These are phyloP conservation scores for Threskiornis aethiopicus DNA, from an alignment of 2,797 vertebrate species.

Conservation along the genomic window DNA sequence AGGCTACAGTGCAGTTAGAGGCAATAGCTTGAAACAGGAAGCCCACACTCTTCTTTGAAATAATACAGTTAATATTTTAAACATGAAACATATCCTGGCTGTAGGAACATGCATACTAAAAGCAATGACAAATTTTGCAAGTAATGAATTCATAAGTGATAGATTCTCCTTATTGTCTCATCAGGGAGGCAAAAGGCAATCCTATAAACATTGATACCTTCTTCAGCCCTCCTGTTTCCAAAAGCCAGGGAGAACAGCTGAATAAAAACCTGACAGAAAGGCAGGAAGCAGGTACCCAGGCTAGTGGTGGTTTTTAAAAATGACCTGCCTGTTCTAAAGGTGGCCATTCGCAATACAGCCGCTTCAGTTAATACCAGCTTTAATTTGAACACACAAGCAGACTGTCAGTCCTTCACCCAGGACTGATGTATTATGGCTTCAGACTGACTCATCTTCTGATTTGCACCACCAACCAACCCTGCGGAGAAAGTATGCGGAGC, in stretches of 20 bases:
- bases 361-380: background rate
- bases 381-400: background rate
- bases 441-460: background rate
- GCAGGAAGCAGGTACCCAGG: background rate
- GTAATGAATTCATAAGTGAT: background rate
- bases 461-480: background rate
- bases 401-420: background rate
- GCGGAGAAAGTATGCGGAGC: rapidly evolving
- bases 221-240: background rate
- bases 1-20: background rate
- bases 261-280: background rate
- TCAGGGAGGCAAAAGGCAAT: background rate
- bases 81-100: background rate
- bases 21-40: background rate
- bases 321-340: background rate
- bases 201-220: background rate
- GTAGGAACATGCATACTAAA: background rate
- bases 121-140: background rate
- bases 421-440: background rate
- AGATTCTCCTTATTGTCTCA: background rate
- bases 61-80: background rate
- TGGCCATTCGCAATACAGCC: background rate
- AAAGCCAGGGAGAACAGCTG: background rate
- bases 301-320: background rate
- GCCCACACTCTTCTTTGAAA: background rate